Conservation (phyloP, 23 tunicate species). For the Aplidium turbinatum region DNA sequence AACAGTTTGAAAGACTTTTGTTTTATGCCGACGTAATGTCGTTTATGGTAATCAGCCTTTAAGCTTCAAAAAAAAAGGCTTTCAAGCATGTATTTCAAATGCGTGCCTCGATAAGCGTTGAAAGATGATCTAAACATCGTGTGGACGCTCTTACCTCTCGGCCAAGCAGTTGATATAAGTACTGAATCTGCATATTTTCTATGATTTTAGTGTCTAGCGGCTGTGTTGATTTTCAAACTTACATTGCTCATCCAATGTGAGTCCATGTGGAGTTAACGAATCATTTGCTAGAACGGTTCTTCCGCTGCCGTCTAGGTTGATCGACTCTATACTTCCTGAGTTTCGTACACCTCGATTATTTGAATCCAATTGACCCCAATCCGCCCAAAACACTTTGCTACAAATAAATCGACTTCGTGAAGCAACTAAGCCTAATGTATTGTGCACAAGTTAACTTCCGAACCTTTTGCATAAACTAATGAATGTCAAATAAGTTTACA, state of each 20-base stretch:
- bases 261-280: slow-evolving; percentile 41
- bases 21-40: too few relatives aligned
- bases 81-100: too few relatives aligned
- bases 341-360: not conserved
- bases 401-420: not conserved
- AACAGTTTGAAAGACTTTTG: too few relatives aligned
- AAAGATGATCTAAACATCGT: too few relatives aligned
- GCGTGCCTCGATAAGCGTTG: too few relatives aligned
- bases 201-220: not conserved
- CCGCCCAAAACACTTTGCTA: slow-evolving; percentile 82
- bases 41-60: too few relatives aligned
- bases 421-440: not conserved
- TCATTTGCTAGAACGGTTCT: slow-evolving; percentile 22
- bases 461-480: not conserved
- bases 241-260: slow-evolving; percentile 59
- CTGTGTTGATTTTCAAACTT: not conserved
- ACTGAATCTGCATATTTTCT: too few relatives aligned
- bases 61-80: too few relatives aligned
- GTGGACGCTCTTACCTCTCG: too few relatives aligned
- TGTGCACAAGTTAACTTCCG: not conserved
- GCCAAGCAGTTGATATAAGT: too few relatives aligned
- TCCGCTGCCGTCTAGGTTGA: slow-evolving; percentile 70
- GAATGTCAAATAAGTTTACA: not conserved
- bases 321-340: slow-evolving; percentile 43
- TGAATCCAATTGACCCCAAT: slow-evolving; percentile 58